Evolutionary conservation across 2,797 vertebrate species (phyloP), one percentile per base, ranked within the genome.

Genomic region (Microchirus variegatus): DNA sequence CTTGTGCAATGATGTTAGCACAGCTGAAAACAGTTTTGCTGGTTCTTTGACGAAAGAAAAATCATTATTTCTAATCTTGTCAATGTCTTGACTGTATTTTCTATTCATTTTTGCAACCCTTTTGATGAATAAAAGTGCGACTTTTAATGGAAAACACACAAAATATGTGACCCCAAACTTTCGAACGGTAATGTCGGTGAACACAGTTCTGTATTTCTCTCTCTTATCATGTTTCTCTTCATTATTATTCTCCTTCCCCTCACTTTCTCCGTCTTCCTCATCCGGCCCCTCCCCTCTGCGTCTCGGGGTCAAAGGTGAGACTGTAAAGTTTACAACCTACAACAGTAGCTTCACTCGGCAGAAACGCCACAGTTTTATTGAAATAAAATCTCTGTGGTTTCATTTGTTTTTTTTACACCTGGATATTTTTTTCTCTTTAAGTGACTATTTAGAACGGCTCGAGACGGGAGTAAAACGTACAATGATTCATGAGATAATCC

Each of bases 311-410:
- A 82, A 59, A 75, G 80, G 80, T 84, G 63, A 76, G 53, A 54
- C 76, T 68, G 66, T 81, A 72, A 84, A 70, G 35, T 86, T 84
- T 84, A 83, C 66, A 80, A 56, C 78, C 74, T 60, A 64, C 67
- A 78, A 72, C 69, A 79, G 79, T 67, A 69, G 72, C 78, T 69
- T 75, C 45, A 63, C 53, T 43, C 38, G 63, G 73, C 51, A 78
- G 63, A 51, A 37, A 43, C 11, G 49, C 3, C 26, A 35, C 19
- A 4, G 15, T 58, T 70, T 52, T 56, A 52, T 58, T 13, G 0
- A 46, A 36, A 75, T 53, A 15, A 48, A 63, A 74, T 37, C 5
- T 49, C 11, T 45, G 15, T 31, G 11, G 5, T 65, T 43, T 56
- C n/a, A 48, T 71, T 60, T 56, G 7, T 52, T 67, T 35, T 52